Base-by-base conservation (phyloP, 1,140 invertebrate species). In the Tribolium castaneum region DNA sequence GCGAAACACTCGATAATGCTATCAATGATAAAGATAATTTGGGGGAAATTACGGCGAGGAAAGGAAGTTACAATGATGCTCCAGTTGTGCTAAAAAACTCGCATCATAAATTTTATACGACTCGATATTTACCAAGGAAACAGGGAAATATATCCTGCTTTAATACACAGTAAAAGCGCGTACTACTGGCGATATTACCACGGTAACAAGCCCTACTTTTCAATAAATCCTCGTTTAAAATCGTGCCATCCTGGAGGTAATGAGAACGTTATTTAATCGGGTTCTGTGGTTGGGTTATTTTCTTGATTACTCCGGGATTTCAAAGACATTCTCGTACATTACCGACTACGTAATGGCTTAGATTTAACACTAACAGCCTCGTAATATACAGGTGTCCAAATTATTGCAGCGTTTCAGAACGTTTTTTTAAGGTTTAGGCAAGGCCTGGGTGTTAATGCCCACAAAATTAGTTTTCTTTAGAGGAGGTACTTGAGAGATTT, bases 41-140 rank as follows among this genome's bases (percentile, higher is more conserved):
- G 54, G 30, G 10, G 10, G 14, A 25, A 25, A 30, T 59, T n/a
- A 19, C 19, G 7, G 54, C 7, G 7, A 12, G 10, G 19, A 25
- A 59, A 19, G 19, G 14, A 59, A 59, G 22, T n/a, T 22, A 7
- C 22, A 22, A 59, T n/a, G n/a, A n/a, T n/a, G n/a, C n/a, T n/a
- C n/a, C n/a, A n/a, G n/a, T 59, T 25, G 54, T 9, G 39, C 39
- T 10, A 45, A 45, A n/a, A 45, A 59, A n/a, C 22, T 59, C n/a
- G 4, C 7, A 12, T 9, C 19, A 30, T 30, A 59, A 22, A 30
- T 59, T 59, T 59, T 30, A 59, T 59, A 25, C 54, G 54, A 59
- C 54, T 59, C 54, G 54, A 59, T 59, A 59, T 59, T 59, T 59
- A 59, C 54, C 10, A n/a, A 59, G 16, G 10, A 59, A 59, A 59